Conservation (phyloP, 2,888 invertebrate genomes). For the Harpagoxenus sublaevis region DNA sequence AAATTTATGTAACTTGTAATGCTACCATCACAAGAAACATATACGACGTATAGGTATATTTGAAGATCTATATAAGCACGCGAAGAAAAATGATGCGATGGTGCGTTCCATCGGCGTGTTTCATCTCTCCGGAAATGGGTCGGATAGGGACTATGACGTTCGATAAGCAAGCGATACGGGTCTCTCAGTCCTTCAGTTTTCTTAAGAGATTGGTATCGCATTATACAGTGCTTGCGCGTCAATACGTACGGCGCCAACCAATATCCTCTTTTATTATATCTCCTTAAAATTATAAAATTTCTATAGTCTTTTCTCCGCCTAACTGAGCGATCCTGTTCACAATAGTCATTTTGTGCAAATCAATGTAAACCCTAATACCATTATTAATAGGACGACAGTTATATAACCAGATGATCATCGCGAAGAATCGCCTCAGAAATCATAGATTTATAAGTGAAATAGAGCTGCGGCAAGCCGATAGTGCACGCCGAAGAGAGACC, state of each 20-base stretch:
- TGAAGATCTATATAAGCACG: neutral
- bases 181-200: constrained; percentile 53
- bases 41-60: neutral
- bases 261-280: constrained; percentile 10
- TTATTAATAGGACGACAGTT: constrained; percentile 25
- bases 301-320: neutral
- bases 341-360: neutral
- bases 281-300: neutral
- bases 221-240: neutral
- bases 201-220: constrained; percentile 12
- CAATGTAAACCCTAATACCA: neutral
- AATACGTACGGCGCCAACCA: neutral
- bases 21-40: neutral
- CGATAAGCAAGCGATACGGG: constrained; percentile 77
- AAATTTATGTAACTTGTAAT: constrained; percentile 12
- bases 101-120: constrained; percentile 66
- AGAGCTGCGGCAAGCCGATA: constrained; percentile 44
- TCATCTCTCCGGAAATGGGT: constrained; percentile 62
- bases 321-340: neutral
- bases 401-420: neutral
- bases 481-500: constrained; percentile 12
- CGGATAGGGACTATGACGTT: constrained; percentile 57
- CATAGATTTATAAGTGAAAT: constrained; percentile 68
- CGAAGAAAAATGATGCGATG: constrained; percentile 51
- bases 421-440: constrained; percentile 39